Conservation (phyloP, 2,888 invertebrate genomes). For the Tridacna gigas region DNA sequence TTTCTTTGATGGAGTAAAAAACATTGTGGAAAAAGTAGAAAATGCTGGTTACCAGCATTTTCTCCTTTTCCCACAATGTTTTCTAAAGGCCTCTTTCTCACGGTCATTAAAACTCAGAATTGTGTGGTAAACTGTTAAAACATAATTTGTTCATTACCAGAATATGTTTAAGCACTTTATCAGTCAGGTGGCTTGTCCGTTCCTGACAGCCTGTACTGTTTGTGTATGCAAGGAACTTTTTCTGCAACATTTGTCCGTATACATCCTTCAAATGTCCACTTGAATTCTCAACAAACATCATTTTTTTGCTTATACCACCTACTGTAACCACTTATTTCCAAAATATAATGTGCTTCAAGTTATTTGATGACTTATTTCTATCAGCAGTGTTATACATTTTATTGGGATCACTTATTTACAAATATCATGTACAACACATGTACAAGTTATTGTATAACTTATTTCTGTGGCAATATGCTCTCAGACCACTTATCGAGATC, state of each 20-base stretch:
- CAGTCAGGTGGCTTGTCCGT: conserved; percentile 35
- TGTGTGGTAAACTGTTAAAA: background rate
- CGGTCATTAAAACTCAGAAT: too few species aligned
- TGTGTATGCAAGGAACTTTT: conserved; percentile 11
- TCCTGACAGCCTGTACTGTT: background rate
- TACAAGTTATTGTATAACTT: too few species aligned
- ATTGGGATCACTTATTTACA: background rate
- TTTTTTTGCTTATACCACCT: background rate
- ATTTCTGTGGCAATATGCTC: too few species aligned
- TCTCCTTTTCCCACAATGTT: background rate
- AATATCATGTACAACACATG: too few species aligned
- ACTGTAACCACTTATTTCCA: background rate
- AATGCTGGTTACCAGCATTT: background rate
- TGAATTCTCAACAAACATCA: conserved; percentile 11
- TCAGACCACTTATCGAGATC: too few species aligned
- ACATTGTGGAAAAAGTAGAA: background rate
- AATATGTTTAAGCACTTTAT: conserved; percentile 58
- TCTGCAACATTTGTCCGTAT: conserved; percentile 28
- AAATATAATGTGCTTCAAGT: background rate
- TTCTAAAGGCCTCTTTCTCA: too few species aligned
- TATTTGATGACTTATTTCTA: too few species aligned
- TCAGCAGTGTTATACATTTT: too few species aligned
- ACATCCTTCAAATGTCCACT: conserved; percentile 28
- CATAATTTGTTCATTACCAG: conserved; percentile 49
- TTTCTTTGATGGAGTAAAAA: too few species aligned